Conservation (phyloP, 2,888 invertebrate species). For the Xestia sexstrigata region DNA sequence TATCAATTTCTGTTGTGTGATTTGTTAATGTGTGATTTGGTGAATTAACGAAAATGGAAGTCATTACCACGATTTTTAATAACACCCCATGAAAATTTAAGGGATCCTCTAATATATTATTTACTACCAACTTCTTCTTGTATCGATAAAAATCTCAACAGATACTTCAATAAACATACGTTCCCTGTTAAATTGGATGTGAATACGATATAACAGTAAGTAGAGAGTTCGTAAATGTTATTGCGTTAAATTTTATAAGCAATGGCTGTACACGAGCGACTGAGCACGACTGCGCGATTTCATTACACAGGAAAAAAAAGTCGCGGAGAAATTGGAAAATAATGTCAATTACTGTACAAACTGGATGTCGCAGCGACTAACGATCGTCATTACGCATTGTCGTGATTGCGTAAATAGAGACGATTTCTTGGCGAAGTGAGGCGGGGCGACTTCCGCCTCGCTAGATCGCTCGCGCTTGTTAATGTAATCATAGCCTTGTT, state of each 20-base stretch:
- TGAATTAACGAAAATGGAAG: constrained; percentile 3
- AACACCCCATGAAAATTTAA: background rate
- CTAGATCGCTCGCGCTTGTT: constrained; percentile 81
- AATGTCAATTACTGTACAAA: constrained; percentile 89
- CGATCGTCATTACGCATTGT: constrained; percentile 88
- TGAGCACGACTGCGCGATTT: constrained; percentile 83
- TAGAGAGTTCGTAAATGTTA: constrained; percentile 64
- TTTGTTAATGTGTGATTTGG: background rate
- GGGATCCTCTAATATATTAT: constrained; percentile 23
- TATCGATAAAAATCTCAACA: constrained; percentile 54
- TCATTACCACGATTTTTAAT: background rate
- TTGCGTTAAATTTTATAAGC: constrained; percentile 69
- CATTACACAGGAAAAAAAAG: constrained; percentile 83
- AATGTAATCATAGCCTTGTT: constrained; percentile 81
- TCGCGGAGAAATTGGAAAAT: constrained; percentile 88
- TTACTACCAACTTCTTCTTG: constrained; percentile 26
- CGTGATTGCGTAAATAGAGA: constrained; percentile 87
- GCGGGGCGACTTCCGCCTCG: constrained; percentile 84
- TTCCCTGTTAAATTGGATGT: constrained; percentile 62
- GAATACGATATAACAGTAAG: constrained; percentile 60
- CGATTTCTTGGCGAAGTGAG: constrained; percentile 83
- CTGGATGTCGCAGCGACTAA: constrained; percentile 81
- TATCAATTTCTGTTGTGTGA: background rate
- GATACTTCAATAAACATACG: constrained; percentile 44
- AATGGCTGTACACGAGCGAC: constrained; percentile 73